Percentiles rank a stretch among this genome's conserved stretches.
phyloP scores from a whole-genome alignment of 2,797 vertebrate genomes.

The Bovichtus variegatus region DNA sequence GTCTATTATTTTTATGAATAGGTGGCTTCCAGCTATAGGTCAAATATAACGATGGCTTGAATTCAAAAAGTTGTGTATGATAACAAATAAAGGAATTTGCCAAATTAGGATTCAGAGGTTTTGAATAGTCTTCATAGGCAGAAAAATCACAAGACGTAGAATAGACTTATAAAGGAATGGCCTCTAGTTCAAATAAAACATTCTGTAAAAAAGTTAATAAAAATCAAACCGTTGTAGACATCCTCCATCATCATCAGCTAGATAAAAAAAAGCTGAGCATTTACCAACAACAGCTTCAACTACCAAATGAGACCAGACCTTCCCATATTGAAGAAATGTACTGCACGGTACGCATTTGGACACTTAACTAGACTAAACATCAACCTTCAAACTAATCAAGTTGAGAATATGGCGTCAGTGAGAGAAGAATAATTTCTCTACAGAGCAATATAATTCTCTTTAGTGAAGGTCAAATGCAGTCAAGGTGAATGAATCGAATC shows the following conservation, averaged over 20 bases:
- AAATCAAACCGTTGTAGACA: not conserved
- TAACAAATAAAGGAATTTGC: slow-evolving; percentile 15
- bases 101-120: not conserved
- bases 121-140: not conserved
- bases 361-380: not conserved
- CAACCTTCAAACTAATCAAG: not conserved
- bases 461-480: not conserved
- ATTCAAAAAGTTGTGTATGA: not conserved
- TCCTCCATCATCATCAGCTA: not conserved
- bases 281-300: not conserved
- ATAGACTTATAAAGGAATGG: not conserved
- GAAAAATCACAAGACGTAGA: not conserved
- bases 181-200: not conserved
- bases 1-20: not conserved
- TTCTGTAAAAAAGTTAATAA: slow-evolving; percentile 9
- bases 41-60: slow-evolving; percentile 18
- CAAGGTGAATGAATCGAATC: not conserved
- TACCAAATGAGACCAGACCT: not conserved
- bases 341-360: no score
- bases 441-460: not conserved
- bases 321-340: not conserved
- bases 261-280: not conserved
- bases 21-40: not conserved
- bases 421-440: not conserved
- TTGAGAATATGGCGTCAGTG: not conserved